Evolutionary conservation across 2,888 invertebrate genomes (phyloP).

Genomic region (Caenorhabditis wallacei): DNA sequence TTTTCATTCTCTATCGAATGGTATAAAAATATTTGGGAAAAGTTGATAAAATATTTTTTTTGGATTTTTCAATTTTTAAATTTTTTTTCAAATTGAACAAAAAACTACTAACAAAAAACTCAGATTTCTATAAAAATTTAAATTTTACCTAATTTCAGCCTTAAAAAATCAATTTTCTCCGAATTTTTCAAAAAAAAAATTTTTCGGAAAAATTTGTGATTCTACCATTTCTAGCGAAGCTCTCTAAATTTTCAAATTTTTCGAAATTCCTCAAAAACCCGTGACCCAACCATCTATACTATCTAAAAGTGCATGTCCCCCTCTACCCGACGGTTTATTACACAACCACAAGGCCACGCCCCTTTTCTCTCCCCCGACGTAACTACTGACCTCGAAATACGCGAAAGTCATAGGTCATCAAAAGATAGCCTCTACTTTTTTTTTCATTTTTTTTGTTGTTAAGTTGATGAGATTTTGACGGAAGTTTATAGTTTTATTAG

Average conservation of each 20-base stretch:
- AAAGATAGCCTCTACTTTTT: slow-evolving; percentile 13
- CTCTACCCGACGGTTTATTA: too few relatives aligned
- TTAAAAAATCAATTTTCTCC: too few relatives aligned
- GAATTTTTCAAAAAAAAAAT: too few relatives aligned
- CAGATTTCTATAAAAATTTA: too few relatives aligned
- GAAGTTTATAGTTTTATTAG: not conserved
- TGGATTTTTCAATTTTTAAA: not conserved
- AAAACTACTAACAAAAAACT: too few relatives aligned
- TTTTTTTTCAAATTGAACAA: too few relatives aligned
- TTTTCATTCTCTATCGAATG: too few relatives aligned
- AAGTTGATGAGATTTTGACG: slow-evolving; percentile 7
- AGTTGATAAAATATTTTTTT: too few relatives aligned
- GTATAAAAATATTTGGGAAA: too few relatives aligned
- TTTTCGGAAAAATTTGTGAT: too few relatives aligned
- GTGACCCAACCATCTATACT: not conserved
- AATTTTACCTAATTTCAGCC: not conserved
- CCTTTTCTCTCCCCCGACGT: not conserved
- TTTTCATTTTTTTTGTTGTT: slow-evolving; percentile 4
- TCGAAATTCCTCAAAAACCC: not conserved
- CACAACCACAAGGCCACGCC: not conserved
- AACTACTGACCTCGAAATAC: slow-evolving; percentile 7
- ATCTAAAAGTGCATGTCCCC: slow-evolving; percentile 6
- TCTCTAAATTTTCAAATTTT: not conserved
- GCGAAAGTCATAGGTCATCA: slow-evolving; percentile 48
- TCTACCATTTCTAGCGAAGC: too few relatives aligned